Conservation (phyloP, 2,797 vertebrate species). For the Austrolebias charrua region DNA sequence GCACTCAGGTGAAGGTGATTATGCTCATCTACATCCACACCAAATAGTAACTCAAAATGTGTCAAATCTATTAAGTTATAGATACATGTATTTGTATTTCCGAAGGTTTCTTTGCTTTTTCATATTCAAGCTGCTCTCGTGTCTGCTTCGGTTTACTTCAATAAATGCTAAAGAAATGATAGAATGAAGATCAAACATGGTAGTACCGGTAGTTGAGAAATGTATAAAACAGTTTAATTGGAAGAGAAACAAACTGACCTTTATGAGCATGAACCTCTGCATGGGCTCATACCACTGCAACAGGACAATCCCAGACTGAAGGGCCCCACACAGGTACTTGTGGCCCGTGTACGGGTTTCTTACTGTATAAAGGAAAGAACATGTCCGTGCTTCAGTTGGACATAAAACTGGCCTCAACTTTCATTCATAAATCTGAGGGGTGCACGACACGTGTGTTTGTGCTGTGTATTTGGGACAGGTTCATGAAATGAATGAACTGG, state of each 20-base stretch:
- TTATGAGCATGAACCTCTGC: conserved; percentile 99
- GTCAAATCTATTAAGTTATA: too few relatives aligned
- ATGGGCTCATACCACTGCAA: conserved; percentile 99
- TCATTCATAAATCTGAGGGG: not conserved
- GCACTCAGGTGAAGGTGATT: too few relatives aligned
- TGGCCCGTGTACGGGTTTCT: conserved; percentile 96
- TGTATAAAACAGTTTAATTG: not conserved
- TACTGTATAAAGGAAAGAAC: conserved; percentile 72
- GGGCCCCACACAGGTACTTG: conserved; percentile 95
- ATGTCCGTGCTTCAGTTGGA: too few relatives aligned
- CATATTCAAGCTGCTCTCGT: too few relatives aligned
- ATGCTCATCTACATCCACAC: too few relatives aligned
- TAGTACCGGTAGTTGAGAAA: not conserved
- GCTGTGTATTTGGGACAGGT: too few relatives aligned
- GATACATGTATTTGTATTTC: too few relatives aligned
- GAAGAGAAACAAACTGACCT: conserved; percentile 77
- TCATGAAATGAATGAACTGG: not conserved
- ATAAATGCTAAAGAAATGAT: not conserved
- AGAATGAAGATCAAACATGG: not conserved
- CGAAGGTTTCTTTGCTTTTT: too few relatives aligned
- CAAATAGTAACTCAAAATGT: too few relatives aligned
- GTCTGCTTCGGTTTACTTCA: too few relatives aligned
- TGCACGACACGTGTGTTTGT: too few relatives aligned
- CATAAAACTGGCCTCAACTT: not conserved
- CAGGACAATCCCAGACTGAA: conserved; percentile 96